Evolutionary conservation across 2,113 vertebrate genomes (phyloP).

Genomic region (Hypocryptadius cinnamomeus): DNA sequence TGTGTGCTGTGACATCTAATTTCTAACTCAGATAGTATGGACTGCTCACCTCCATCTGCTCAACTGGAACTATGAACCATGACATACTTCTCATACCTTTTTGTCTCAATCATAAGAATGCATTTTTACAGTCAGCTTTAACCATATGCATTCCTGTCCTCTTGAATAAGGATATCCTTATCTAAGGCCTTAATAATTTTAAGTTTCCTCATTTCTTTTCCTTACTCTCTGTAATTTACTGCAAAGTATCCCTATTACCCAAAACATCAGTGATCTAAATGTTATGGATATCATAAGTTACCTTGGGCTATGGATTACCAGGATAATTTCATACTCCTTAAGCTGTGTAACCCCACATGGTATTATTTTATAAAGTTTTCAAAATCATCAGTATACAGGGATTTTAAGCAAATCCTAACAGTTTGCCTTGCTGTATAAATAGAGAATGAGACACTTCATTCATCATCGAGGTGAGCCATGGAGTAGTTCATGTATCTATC

Average conservation of each 20-base stretch:
- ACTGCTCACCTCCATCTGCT: neutral
- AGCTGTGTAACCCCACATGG: neutral
- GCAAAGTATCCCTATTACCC: neutral
- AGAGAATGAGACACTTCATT: neutral
- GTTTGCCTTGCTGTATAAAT: neutral
- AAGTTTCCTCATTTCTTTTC: neutral
- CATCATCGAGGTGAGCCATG: neutral
- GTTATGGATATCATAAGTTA: neutral
- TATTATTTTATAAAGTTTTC: neutral
- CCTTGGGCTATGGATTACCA: neutral
- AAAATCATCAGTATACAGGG: neutral
- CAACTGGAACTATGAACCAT: neutral
- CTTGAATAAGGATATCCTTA: neutral
- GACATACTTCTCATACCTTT: neutral
- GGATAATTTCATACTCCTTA: neutral
- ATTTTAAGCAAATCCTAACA: neutral
- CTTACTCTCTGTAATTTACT: neutral
- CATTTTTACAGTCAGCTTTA: neutral
- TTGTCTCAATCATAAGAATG: neutral
- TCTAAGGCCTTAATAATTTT: neutral
- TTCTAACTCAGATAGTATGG: conserved; percentile 15
- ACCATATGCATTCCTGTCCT: neutral
- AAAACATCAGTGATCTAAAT: neutral
- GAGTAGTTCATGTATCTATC: neutral
- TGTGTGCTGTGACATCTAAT: conserved; percentile 41